Percentiles rank a stretch among this genome's conserved stretches.
phyloP scores from a whole-genome alignment of 2,113 vertebrate species.

The Chunga burmeisteri region DNA sequence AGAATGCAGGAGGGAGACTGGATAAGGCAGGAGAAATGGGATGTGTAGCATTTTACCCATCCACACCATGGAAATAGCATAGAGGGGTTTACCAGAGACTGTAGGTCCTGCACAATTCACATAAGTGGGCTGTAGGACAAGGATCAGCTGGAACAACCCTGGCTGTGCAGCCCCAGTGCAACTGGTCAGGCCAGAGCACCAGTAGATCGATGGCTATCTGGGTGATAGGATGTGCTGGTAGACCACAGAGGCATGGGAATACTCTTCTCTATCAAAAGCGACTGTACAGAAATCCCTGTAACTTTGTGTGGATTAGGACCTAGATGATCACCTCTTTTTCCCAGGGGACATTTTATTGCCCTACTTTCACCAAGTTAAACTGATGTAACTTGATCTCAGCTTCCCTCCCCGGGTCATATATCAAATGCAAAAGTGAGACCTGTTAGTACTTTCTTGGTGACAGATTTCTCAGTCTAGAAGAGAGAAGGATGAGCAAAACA shows the following conservation, averaged over 20 bases:
- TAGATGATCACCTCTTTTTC: background rate
- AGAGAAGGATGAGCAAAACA: background rate
- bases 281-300: background rate
- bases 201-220: accelerated
- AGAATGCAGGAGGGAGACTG: background rate
- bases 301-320: background rate
- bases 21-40: background rate
- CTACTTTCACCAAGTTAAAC: background rate
- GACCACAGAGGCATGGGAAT: background rate
- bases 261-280: background rate
- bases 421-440: background rate
- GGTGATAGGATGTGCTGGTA: background rate
- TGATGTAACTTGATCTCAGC: background rate
- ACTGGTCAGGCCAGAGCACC: background rate
- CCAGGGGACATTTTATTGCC: background rate
- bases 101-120: background rate
- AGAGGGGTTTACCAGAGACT: background rate
- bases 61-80: background rate
- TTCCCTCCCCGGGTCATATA: background rate
- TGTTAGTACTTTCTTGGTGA: background rate
- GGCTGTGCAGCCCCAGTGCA: background rate
- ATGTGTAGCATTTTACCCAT: background rate
- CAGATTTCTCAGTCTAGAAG: background rate
- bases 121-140: background rate
- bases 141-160: background rate